Percentiles rank a stretch among this genome's conserved stretches.
Evolutionary conservation across 2,113 vertebrate species (phyloP).

Genomic region (Otolemur garnettii): DNA sequence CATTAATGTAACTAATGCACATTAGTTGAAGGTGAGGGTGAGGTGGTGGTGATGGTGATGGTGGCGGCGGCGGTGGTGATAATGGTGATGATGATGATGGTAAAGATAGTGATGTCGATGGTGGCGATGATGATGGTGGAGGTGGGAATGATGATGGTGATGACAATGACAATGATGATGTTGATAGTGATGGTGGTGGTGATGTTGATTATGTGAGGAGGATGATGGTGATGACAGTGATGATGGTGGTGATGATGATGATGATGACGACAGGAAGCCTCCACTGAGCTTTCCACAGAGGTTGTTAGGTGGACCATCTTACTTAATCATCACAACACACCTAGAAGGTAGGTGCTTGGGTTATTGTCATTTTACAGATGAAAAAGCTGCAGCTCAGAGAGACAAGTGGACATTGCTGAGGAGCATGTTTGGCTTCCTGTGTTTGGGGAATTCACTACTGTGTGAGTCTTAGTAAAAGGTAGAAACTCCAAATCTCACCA

Average conservation of each 20-base stretch:
- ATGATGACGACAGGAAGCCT: background rate
- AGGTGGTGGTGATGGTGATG: background rate
- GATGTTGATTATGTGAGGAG: background rate
- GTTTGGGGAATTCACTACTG: background rate
- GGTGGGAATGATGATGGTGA: background rate
- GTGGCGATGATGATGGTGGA: background rate
- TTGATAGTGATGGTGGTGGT: background rate
- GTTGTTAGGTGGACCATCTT: background rate
- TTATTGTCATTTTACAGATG: background rate
- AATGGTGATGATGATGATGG: background rate
- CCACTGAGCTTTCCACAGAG: background rate
- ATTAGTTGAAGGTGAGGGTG: background rate
- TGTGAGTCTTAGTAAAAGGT: background rate
- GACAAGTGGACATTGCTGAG: background rate
- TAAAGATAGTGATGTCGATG: background rate
- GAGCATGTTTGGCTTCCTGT: background rate
- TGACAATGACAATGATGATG: background rate
- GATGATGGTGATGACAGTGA: background rate
- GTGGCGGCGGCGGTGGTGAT: no score
- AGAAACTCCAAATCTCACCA: background rate
- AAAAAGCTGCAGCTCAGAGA: background rate
- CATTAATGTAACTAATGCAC: background rate
- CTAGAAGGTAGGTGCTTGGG: background rate
- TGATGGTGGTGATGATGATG: no score
- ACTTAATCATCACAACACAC: background rate